Evolutionary conservation across 1,140 invertebrate genomes (phyloP).

Genomic region (Eurytemora carolleeae): DNA sequence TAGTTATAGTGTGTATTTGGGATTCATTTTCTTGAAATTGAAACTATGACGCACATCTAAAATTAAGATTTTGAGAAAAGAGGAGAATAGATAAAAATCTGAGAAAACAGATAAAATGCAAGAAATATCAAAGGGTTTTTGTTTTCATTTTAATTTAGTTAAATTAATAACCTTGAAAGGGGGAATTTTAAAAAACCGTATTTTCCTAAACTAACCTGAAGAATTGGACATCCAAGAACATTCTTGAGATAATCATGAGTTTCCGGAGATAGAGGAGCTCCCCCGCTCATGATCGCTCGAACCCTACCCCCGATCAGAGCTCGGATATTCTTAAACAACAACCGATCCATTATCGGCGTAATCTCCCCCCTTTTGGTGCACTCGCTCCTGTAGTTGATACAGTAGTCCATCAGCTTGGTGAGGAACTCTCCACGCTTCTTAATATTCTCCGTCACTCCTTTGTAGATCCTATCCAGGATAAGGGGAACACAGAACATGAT

Average conservation of each 20-base stretch:
- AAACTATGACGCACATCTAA: no score
- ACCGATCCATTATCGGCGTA: constrained; percentile 34
- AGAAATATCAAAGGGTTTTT: no score
- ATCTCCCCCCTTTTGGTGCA: not conserved
- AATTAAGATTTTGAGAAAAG: no score
- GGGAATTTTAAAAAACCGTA: no score
- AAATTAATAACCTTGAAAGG: no score
- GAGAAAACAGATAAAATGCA: no score
- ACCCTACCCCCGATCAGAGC: constrained; percentile 67
- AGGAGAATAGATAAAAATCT: no score
- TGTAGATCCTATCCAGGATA: constrained; percentile 16
- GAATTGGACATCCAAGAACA: constrained; percentile 64
- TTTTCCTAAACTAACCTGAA: constrained; percentile 36
- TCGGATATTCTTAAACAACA: constrained; percentile 54
- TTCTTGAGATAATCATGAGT: constrained; percentile 84
- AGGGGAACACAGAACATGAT: constrained; percentile 36
- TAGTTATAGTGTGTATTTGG: no score
- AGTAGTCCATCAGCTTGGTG: not conserved
- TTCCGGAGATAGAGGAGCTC: constrained; percentile 78
- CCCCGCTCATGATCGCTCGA: constrained; percentile 61
- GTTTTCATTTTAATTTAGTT: no score
- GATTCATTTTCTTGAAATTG: no score
- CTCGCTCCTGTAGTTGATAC: not conserved
- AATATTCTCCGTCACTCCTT: not conserved
- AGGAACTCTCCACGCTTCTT: not conserved